A percentile compares a stretch with the other conserved stretches of the same genome.
These are phyloP conservation scores for Numenius phaeopus DNA, from an alignment of 2,797 vertebrate species.

Conservation along the genomic window DNA sequence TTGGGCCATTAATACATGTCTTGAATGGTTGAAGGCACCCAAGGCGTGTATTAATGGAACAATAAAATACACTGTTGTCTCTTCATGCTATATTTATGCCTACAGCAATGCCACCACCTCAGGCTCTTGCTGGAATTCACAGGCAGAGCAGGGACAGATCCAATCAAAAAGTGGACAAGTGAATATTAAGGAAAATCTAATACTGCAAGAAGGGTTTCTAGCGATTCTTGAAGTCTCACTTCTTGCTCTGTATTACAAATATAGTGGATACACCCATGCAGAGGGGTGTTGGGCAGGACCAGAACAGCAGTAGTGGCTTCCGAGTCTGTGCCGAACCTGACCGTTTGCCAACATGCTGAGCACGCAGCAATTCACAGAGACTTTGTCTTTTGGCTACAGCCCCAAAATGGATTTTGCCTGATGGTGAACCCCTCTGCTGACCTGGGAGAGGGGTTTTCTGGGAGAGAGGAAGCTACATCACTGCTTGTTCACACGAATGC, in stretches of 20 bases:
- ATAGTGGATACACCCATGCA: neutral
- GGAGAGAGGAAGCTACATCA: neutral
- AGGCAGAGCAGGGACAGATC: slow-evolving; percentile 50
- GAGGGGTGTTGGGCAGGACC: neutral
- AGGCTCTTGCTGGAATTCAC: slow-evolving; percentile 60
- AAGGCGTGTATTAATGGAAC: slow-evolving; percentile 78
- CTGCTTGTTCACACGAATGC: neutral
- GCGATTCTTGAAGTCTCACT: neutral
- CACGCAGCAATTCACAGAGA: neutral
- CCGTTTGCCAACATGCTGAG: neutral
- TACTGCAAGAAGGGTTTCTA: neutral
- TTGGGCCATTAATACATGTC: slow-evolving; percentile 79
- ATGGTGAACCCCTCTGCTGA: neutral
- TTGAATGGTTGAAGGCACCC: slow-evolving; percentile 78
- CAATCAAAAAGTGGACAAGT: slow-evolving; percentile 50
- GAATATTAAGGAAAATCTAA: slow-evolving; percentile 42
- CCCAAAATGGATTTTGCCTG: neutral
- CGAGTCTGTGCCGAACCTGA: neutral
- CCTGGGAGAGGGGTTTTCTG: neutral
- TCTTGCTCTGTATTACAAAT: neutral
- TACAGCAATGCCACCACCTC: slow-evolving; percentile 59
- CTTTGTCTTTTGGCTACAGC: neutral
- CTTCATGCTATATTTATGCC: slow-evolving; percentile 80
- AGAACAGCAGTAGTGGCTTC: neutral
- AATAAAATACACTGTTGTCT: slow-evolving; percentile 80